Conservation (phyloP, 2,113 vertebrate genomes). For the Lamprotornis superbus region DNA sequence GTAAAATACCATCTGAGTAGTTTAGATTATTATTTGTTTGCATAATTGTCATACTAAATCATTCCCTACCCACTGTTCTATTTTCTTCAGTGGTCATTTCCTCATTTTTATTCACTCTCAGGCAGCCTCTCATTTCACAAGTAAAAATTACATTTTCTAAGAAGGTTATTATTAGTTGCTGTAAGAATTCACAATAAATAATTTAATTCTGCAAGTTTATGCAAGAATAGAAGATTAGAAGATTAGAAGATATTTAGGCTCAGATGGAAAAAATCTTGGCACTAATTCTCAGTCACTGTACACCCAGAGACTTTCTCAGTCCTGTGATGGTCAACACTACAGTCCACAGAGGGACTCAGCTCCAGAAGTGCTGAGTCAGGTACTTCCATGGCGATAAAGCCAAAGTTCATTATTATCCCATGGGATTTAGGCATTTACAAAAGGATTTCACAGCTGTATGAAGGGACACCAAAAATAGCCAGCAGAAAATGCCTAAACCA, state of each 20-base stretch:
- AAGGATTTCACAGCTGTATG: not conserved
- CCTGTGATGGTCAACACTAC: not conserved
- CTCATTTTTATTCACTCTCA: conserved; percentile 11
- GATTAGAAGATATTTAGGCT: not conserved
- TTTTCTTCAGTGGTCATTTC: conserved; percentile 22
- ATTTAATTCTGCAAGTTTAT: not conserved
- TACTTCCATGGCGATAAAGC: not conserved
- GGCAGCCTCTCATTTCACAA: not conserved
- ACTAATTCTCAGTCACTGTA: not conserved
- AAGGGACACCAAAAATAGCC: not conserved
- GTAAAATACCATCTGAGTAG: not conserved
- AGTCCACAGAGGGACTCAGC: not conserved
- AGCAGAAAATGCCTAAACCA: not conserved
- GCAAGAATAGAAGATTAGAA: not conserved
- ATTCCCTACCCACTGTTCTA: not conserved
- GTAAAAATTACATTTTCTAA: not conserved
- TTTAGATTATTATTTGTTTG: conserved; percentile 22
- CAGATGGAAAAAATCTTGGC: not conserved
- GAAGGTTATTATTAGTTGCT: not conserved
- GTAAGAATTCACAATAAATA: not conserved
- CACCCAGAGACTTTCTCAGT: not conserved
- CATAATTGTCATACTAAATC: conserved; percentile 13
- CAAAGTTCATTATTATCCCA: not conserved
- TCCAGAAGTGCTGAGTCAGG: not conserved
- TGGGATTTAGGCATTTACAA: not conserved